Evolutionary conservation across 2,113 vertebrate species (phyloP), one percentile per base, ranked within the genome.

Genomic region (Pelobates fuscus): DNA sequence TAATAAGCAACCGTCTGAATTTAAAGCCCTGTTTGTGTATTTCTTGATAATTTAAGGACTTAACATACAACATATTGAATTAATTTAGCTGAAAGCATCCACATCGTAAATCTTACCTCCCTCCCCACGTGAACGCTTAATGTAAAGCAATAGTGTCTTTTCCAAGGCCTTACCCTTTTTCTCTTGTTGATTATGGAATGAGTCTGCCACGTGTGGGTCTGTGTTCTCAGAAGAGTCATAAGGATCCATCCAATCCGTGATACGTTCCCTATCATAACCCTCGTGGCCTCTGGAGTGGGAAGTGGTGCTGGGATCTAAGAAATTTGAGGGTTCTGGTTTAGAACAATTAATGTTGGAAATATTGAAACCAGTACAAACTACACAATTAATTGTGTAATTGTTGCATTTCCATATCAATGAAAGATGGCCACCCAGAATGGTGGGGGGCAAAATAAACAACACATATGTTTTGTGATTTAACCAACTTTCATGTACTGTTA

Each of bases 101-200:
- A 91, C 86, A 87, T 79, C 79, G 52, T 60, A 58, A 27, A 68
- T 68, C 23, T 25, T 59, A 67, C 54, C 82, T 32, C 82, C 81
- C 86, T 82, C 80, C 73, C 81, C 81, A 83, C 46, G 67, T 52
- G 41, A 68, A 23, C 23, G 61, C 26, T 76, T 7, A 77, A 32
- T 12, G 17, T 37, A 80, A 77, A 89, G 32, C 43, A 88, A 85
- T 86, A 37, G 65, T 83, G 82, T 85, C 81, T 82, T 91, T 95
- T 97, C 95, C 95, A 96, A 98, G 97, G 96, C 92, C 97, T 99
- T 98, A 99, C 97, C 97, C 92, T 95, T 95, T 89, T 93, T 92
- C 91, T 96, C 94, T 78, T 94, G 95, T 88, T 95, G 95, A 88
- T 94, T 96, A 94, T 95, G 93, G 87, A 96, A 96, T 87, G 97